Evolutionary conservation across 2,797 vertebrate genomes (phyloP).

Genomic region (Chaenodraco wilsoni): DNA sequence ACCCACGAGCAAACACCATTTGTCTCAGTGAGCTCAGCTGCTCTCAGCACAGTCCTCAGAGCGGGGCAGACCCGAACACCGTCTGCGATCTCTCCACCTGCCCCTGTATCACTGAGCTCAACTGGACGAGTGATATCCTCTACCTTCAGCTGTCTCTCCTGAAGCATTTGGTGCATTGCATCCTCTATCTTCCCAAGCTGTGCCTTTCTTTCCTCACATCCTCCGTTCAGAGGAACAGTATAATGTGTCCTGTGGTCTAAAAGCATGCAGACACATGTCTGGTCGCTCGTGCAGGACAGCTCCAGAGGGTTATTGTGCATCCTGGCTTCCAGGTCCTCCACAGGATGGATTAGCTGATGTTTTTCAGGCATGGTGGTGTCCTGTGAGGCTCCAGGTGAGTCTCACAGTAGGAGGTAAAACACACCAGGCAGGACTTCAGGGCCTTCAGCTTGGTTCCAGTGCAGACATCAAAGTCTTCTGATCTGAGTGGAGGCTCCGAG

Average conservation of each 20-base stretch:
- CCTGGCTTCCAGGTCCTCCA: background rate
- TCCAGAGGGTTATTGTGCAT: constrained; percentile 11
- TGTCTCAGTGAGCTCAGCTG: no score
- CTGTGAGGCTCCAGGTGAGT: background rate
- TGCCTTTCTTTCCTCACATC: background rate
- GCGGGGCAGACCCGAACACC: no score
- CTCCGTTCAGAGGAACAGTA: background rate
- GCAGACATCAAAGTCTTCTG: background rate
- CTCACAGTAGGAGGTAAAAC: background rate
- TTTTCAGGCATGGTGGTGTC: background rate
- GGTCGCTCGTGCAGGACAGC: background rate
- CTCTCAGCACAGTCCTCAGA: no score
- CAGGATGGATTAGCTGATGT: background rate
- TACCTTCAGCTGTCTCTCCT: background rate
- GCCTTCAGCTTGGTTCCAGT: background rate
- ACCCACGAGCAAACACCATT: no score
- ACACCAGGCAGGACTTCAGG: background rate
- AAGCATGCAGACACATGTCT: background rate
- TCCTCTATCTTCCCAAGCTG: background rate
- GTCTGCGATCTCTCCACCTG: background rate
- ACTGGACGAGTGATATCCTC: background rate
- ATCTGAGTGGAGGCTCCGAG: no score
- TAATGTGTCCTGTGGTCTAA: constrained; percentile 3
- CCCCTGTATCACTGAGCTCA: background rate
- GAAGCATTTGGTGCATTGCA: background rate